phyloP scores from a whole-genome alignment of 2,888 invertebrate genomes.

The Pardosa pseudoannulata region DNA sequence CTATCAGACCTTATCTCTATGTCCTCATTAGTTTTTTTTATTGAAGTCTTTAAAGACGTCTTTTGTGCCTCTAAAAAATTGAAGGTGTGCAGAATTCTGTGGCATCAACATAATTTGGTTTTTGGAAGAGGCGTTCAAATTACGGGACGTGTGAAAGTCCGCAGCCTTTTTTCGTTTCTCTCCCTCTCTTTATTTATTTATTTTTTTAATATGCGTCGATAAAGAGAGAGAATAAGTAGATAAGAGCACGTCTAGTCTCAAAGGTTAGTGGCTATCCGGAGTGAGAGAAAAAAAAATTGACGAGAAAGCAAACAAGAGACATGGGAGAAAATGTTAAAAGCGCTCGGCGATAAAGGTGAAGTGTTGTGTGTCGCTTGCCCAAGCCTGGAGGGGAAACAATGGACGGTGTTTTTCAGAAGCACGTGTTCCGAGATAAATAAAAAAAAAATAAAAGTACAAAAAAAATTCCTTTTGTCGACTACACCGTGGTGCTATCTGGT shows the following conservation, averaged over 20 bases:
- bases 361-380: slow-evolving; percentile 51
- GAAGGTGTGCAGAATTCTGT: too few species aligned
- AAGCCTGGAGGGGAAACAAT: slow-evolving; percentile 47
- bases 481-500: slow-evolving; percentile 32
- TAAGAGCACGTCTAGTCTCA: slow-evolving; percentile 31
- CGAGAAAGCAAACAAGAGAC: slow-evolving; percentile 7
- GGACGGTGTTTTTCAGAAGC: slow-evolving; percentile 45
- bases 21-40: too few species aligned
- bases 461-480: neutral
- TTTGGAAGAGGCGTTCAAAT: neutral
- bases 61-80: too few species aligned
- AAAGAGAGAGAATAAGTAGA: slow-evolving; percentile 36
- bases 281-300: slow-evolving; percentile 27
- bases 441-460: too few species aligned
- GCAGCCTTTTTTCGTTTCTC: slow-evolving; percentile 46
- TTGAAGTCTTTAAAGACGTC: too few species aligned
- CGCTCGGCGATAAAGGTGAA: slow-evolving; percentile 50
- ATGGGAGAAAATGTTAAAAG: slow-evolving; percentile 29
- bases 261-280: slow-evolving; percentile 68
- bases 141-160: slow-evolving; percentile 68
- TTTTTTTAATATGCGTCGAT: slow-evolving; percentile 41
- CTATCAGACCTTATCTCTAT: too few species aligned
- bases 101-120: too few species aligned
- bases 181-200: too few species aligned
- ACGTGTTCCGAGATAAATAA: slow-evolving; percentile 19